Percentiles rank a stretch among this genome's conserved stretches.
These are phyloP conservation scores for Champsocephalus esox DNA, from an alignment of 2,797 vertebrate genomes.

Conservation along the genomic window DNA sequence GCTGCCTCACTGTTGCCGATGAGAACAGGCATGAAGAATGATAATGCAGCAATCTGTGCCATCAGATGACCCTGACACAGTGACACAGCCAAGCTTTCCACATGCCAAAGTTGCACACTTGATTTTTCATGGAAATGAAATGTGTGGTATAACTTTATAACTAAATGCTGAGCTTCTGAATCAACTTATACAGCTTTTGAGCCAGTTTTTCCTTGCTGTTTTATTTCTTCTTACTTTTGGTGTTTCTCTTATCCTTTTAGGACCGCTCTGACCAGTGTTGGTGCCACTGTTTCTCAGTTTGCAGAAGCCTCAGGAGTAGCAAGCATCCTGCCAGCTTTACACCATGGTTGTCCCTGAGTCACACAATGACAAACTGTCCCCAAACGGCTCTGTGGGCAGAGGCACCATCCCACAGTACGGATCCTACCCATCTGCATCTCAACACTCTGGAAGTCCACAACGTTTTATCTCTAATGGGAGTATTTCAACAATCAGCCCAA, in stretches of 20 bases:
- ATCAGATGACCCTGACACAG: constrained; percentile 65
- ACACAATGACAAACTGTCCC: constrained; percentile 82
- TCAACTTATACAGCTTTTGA: neutral
- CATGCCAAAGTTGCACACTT: constrained; percentile 6
- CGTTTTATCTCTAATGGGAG: constrained; percentile 20
- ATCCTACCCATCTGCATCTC: constrained; percentile 22
- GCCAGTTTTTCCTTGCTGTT: neutral
- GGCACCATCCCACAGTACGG: constrained; percentile 70
- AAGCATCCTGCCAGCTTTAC: constrained; percentile 71
- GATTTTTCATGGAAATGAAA: constrained; percentile 13
- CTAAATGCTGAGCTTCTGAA: neutral
- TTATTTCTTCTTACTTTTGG: neutral
- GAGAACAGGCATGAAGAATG: constrained; percentile 66
- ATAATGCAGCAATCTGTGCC: constrained; percentile 56
- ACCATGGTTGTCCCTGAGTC: constrained; percentile 87
- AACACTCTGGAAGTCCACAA: constrained; percentile 22
- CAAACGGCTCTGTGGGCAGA: constrained; percentile 60
- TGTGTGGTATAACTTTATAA: neutral
- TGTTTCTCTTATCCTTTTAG: neutral
- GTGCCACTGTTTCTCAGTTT: constrained; percentile 67
- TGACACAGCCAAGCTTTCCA: constrained; percentile 4
- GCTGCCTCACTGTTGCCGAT: constrained; percentile 58
- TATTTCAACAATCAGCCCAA: constrained; percentile 18
- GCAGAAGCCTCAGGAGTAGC: constrained; percentile 76
- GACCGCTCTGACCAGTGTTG: constrained; percentile 25